Evolutionary conservation across 1,140 invertebrate genomes (phyloP).

Genomic region (Trichoplusia ni): DNA sequence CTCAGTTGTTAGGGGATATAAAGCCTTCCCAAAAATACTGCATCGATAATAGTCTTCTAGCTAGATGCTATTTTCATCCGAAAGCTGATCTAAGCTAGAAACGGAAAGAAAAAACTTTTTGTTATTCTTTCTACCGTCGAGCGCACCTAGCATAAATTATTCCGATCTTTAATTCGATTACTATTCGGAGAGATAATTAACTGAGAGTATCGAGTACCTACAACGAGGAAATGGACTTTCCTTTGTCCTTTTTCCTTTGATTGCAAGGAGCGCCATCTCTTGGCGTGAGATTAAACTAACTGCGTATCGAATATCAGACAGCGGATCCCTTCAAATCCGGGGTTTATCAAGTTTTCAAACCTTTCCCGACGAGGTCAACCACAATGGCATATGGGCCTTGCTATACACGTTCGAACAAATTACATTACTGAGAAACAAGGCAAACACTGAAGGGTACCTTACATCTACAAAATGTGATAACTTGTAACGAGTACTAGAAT

Average conservation of each 20-base stretch:
- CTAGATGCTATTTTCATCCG: background rate
- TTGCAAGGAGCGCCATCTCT: constrained; percentile 6
- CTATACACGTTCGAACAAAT: too few species aligned
- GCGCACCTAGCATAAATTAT: constrained; percentile 13
- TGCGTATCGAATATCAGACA: background rate
- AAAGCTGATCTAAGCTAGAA: background rate
- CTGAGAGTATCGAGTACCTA: constrained; percentile 1
- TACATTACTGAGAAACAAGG: too few species aligned
- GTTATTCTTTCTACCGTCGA: background rate
- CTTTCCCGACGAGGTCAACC: too few species aligned
- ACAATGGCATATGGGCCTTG: too few species aligned
- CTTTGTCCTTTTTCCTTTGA: constrained; percentile 1
- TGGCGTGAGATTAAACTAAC: background rate
- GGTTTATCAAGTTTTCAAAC: too few species aligned
- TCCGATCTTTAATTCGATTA: constrained; percentile 5
- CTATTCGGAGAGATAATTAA: constrained; percentile 2
- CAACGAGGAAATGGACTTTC: background rate
- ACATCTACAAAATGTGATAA: too few species aligned
- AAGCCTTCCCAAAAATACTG: too few species aligned
- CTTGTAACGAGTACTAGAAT: too few species aligned
- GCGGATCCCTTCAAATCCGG: too few species aligned
- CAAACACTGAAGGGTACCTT: too few species aligned
- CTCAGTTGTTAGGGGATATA: too few species aligned
- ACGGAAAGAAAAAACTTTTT: background rate
- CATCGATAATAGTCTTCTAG: too few species aligned